Conservation (phyloP, 2,888 invertebrate species). For the Corbicula japonica region DNA sequence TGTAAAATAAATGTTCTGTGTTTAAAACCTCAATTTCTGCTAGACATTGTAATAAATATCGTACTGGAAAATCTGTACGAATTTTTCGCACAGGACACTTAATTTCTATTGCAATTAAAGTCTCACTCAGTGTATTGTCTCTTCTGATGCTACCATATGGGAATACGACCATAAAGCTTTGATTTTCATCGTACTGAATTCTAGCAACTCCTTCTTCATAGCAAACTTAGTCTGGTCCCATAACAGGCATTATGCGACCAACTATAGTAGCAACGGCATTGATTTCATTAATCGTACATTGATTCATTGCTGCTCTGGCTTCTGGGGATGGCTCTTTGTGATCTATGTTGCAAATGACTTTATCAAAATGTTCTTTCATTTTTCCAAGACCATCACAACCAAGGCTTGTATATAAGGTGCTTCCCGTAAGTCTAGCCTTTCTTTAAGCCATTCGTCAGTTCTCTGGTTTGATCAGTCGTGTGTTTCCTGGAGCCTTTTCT, state of each 20-base stretch:
- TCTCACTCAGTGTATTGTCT: not conserved
- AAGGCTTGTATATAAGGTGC: too few species aligned
- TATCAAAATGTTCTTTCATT: slow-evolving; percentile 1
- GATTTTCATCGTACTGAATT: not conserved
- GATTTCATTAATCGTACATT: not conserved
- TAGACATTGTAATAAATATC: slow-evolving; percentile 12
- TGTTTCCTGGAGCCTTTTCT: too few species aligned
- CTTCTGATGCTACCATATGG: slow-evolving; percentile 6
- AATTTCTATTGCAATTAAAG: slow-evolving; percentile 1
- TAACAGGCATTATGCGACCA: not conserved
- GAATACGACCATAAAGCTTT: slow-evolving; percentile 9
- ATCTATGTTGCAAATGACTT: not conserved
- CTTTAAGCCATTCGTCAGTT: too few species aligned
- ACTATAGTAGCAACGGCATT: not conserved
- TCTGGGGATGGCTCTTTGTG: too few species aligned
- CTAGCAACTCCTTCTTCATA: not conserved
- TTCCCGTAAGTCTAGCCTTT: too few species aligned
- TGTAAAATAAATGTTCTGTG: too few species aligned
- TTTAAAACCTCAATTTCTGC: too few species aligned
- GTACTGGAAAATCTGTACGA: not conserved
- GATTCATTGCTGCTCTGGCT: not conserved
- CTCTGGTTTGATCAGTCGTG: too few species aligned
- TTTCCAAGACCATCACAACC: too few species aligned
- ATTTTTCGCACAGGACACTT: slow-evolving; percentile 30
- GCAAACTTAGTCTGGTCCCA: not conserved